Conservation (phyloP, 1,140 invertebrate species). For the Pseudomyrmex cubaensis region DNA sequence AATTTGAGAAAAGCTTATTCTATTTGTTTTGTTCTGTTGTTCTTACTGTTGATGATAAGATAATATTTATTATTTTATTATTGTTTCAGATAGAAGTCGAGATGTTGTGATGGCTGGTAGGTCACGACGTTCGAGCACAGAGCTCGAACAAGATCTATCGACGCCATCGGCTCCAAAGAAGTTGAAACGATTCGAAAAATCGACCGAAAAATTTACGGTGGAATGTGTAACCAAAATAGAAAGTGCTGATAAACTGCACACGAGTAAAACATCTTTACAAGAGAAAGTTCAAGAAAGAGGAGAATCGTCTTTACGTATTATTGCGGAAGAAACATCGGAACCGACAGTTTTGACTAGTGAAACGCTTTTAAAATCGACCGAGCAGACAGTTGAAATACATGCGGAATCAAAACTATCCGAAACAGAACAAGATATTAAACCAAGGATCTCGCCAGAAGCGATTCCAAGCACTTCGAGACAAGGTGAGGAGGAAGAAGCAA, state of each 20-base stretch:
- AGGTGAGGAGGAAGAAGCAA: background rate
- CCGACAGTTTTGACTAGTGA: conserved; percentile 33
- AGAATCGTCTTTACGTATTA: conserved; percentile 1
- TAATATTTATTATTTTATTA: background rate
- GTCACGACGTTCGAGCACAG: conserved; percentile 75
- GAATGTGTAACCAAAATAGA: conserved; percentile 49
- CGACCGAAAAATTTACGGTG: conserved; percentile 12
- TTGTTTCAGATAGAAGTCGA: conserved; percentile 71
- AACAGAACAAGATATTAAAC: background rate
- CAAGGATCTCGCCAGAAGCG: conserved; percentile 24
- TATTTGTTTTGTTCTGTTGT: background rate
- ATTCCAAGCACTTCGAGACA: conserved; percentile 63
- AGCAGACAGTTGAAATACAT: conserved; percentile 23
- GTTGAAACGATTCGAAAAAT: conserved; percentile 56
- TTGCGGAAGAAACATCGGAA: background rate
- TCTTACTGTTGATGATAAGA: background rate
- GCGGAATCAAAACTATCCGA: background rate
- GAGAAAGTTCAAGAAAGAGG: conserved; percentile 7
- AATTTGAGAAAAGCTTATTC: background rate
- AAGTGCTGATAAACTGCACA: conserved; percentile 42
- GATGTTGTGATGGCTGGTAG: conserved; percentile 82
- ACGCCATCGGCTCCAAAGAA: conserved; percentile 71
- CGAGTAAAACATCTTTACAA: conserved; percentile 27
- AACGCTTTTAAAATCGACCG: conserved; percentile 23
- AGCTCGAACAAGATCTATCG: conserved; percentile 76